Percentiles rank a stretch among this genome's conserved stretches.
Evolutionary conservation across 2,888 invertebrate genomes (phyloP).

Genomic region (Papilio elwesi): DNA sequence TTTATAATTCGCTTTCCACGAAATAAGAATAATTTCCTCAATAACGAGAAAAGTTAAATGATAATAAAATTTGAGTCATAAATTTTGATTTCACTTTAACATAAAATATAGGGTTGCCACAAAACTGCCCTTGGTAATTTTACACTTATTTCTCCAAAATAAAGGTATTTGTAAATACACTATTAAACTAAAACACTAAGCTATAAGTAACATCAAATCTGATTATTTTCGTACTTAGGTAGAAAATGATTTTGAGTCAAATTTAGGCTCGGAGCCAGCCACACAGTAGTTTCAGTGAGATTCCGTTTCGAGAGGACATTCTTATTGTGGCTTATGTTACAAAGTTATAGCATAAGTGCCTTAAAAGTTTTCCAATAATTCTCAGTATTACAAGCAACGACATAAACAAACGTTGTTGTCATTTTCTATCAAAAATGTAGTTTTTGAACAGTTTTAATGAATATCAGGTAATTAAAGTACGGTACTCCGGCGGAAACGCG

Average conservation of each 20-base stretch:
- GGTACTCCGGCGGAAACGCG: no score
- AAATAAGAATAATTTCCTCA: no score
- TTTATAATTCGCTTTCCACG: no score
- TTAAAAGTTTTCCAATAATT: slow-evolving; percentile 7
- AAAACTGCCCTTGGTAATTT: background rate
- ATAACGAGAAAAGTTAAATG: no score
- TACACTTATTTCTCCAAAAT: background rate
- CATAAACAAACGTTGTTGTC: background rate
- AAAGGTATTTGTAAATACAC: background rate
- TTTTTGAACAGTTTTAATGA: background rate
- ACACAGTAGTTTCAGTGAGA: slow-evolving; percentile 8
- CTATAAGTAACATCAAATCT: background rate
- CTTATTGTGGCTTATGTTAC: background rate
- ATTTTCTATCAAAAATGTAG: no score
- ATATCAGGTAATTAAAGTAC: background rate
- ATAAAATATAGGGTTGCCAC: no score
- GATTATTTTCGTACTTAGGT: background rate
- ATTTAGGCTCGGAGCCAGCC: slow-evolving; percentile 2
- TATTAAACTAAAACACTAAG: background rate
- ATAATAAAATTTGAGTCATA: no score
- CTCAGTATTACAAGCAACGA: background rate
- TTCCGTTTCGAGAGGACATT: slow-evolving; percentile 6
- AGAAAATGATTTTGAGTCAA: slow-evolving; percentile 1
- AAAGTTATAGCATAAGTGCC: slow-evolving; percentile 14
- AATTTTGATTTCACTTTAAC: no score